A percentile compares a stretch with the other conserved stretches of the same genome.
phyloP scores from a whole-genome alignment of 2,113 vertebrate species.

The Diphyllodes magnificus region DNA sequence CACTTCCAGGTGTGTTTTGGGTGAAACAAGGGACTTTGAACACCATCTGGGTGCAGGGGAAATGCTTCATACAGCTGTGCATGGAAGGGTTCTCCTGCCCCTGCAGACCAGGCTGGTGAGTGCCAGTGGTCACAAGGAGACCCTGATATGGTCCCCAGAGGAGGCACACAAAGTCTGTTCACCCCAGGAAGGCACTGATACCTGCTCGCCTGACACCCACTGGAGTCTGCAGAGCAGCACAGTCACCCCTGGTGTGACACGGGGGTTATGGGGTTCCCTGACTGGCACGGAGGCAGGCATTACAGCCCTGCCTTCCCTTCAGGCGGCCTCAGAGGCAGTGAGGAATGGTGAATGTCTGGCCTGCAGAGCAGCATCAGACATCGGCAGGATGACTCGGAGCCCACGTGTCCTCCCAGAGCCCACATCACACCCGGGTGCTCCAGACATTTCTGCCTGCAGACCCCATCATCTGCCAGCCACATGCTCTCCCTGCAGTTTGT shows the following conservation, averaged over 20 bases:
- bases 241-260: neutral
- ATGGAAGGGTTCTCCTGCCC: neutral
- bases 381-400: neutral
- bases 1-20: neutral
- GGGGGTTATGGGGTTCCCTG: accelerated
- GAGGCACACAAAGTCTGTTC: neutral
- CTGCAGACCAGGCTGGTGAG: neutral
- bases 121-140: neutral
- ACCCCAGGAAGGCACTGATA: neutral
- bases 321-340: neutral
- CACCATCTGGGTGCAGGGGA: neutral
- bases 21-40: neutral
- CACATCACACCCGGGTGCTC: accelerated
- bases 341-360: neutral
- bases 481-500: neutral
- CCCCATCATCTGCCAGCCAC: neutral
- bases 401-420: neutral
- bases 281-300: neutral
- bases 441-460: neutral
- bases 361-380: neutral
- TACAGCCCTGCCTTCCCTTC: neutral
- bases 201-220: neutral
- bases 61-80: neutral
- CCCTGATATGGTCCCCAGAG: neutral
- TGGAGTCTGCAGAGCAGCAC: neutral